phyloP scores from a whole-genome alignment of 2,888 invertebrate genomes.

The Xestia xanthographa region DNA sequence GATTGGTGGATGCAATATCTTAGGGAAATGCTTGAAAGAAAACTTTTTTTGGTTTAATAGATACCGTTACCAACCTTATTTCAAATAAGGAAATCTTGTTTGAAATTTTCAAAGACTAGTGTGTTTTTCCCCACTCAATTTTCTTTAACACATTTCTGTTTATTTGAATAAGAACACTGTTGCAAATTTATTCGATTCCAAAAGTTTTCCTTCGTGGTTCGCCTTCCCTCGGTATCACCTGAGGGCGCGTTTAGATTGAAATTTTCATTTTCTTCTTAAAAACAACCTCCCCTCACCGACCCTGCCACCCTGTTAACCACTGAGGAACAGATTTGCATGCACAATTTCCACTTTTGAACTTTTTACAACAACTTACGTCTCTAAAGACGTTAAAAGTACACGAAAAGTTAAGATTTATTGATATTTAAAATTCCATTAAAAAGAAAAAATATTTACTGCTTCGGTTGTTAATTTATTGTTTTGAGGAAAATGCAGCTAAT shows the following conservation, averaged over 20 bases:
- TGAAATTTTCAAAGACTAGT: background rate
- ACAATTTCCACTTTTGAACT: constrained; percentile 76
- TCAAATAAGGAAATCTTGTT: background rate
- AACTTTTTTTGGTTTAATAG: background rate
- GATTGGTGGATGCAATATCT: background rate
- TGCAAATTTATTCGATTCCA: constrained; percentile 71
- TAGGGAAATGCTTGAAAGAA: background rate
- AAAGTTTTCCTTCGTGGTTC: constrained; percentile 72
- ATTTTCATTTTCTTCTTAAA: constrained; percentile 86
- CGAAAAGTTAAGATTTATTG: constrained; percentile 46
- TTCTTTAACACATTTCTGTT: constrained; percentile 40
- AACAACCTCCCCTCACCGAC: constrained; percentile 75
- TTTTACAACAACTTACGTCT: constrained; percentile 64
- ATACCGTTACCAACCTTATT: background rate
- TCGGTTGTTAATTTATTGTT: constrained; percentile 17
- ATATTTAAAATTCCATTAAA: constrained; percentile 46
- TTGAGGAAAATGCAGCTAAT: background rate
- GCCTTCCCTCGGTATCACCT: constrained; percentile 77
- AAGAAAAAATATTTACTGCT: constrained; percentile 35
- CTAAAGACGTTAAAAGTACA: constrained; percentile 56
- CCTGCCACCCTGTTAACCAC: constrained; percentile 73
- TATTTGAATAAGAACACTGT: constrained; percentile 50
- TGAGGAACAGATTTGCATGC: constrained; percentile 82
- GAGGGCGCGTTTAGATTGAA: constrained; percentile 87
- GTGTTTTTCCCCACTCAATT: background rate